A percentile compares a stretch with the other conserved stretches of the same genome.
Evolutionary conservation across 2,797 vertebrate species (phyloP).

Genomic region (Microctenopoma stevenorrisi): DNA sequence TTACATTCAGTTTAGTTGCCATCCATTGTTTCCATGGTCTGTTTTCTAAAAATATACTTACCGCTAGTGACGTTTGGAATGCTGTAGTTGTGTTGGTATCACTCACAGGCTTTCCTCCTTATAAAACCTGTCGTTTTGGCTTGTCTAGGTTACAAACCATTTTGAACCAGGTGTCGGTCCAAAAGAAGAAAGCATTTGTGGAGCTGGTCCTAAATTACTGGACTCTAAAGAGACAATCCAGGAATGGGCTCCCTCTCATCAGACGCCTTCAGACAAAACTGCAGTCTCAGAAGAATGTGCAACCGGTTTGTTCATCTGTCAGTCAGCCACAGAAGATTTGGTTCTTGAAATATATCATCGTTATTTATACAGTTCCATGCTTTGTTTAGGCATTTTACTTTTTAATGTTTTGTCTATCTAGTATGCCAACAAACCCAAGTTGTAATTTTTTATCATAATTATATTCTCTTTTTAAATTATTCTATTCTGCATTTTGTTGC

Average conservation of each 20-base stretch:
- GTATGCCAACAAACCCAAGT: background rate
- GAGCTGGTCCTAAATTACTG: slow-evolving; percentile 96
- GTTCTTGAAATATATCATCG: background rate
- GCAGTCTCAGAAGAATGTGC: slow-evolving; percentile 90
- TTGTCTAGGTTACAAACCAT: slow-evolving; percentile 92
- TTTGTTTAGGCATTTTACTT: background rate
- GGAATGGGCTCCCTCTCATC: slow-evolving; percentile 94
- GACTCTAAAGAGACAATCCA: slow-evolving; percentile 94
- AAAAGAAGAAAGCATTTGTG: slow-evolving; percentile 95
- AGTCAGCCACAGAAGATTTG: slow-evolving; percentile 48
- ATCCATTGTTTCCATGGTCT: background rate
- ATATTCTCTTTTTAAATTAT: background rate
- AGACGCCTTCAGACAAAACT: slow-evolving; percentile 93
- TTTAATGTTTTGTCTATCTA: background rate
- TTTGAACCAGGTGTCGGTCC: slow-evolving; percentile 95
- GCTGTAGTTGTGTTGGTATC: background rate
- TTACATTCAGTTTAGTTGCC: background rate
- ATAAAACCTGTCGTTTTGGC: background rate
- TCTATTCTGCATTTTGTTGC: background rate
- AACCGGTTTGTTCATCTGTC: slow-evolving; percentile 88
- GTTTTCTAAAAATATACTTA: background rate
- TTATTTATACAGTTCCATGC: background rate
- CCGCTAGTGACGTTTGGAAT: background rate
- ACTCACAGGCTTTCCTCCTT: background rate
- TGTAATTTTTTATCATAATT: background rate